Evolutionary conservation across 2,113 vertebrate genomes (phyloP).

Genomic region (Dipodomys stephensi): DNA sequence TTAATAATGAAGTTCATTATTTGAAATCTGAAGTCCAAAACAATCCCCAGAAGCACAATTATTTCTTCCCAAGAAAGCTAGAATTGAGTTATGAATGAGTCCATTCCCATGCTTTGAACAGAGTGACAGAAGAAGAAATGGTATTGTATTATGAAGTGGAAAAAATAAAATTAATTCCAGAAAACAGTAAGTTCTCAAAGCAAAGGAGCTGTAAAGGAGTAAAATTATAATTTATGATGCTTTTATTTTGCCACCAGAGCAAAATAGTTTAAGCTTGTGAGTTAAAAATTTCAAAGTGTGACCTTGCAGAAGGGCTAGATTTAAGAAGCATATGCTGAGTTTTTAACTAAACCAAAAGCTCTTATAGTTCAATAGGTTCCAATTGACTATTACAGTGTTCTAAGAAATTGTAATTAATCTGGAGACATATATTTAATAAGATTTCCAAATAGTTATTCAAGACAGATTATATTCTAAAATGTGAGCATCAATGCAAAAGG

Average conservation of each 20-base stretch:
- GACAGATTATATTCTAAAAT: not conserved
- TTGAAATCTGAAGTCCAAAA: not conserved
- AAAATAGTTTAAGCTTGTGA: not conserved
- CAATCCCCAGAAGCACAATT: not conserved
- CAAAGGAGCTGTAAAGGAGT: fast-evolving
- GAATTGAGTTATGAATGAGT: not conserved
- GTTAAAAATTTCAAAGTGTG: not conserved
- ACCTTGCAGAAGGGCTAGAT: not conserved
- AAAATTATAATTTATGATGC: not conserved
- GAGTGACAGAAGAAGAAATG: not conserved
- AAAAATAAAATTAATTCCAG: not conserved
- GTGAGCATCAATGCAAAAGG: not conserved
- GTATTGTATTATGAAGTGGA: no score
- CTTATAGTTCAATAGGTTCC: not conserved
- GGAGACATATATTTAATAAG: not conserved
- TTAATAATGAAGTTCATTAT: not conserved
- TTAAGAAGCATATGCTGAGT: not conserved
- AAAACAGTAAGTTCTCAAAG: not conserved
- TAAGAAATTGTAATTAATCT: constrained; percentile 11
- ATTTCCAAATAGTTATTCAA: not conserved
- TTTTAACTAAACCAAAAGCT: not conserved
- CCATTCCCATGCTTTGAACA: not conserved
- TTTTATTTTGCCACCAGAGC: no score
- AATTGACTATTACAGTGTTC: not conserved
- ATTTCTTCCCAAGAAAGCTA: not conserved